Conservation (phyloP, 2,888 invertebrate genomes). For the Lottia gigantea region DNA sequence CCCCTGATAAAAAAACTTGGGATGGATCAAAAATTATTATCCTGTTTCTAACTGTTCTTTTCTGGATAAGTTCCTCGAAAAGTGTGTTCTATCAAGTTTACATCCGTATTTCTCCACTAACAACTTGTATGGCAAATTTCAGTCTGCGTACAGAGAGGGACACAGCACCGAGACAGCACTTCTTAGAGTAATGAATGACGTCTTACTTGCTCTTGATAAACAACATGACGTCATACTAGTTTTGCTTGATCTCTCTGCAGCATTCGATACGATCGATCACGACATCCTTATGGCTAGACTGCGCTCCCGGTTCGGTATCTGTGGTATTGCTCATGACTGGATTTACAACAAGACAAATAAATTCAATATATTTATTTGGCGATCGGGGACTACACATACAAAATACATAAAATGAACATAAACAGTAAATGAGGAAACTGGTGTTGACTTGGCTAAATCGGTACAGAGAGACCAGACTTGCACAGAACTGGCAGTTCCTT, state of each 20-base stretch:
- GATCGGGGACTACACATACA: too few species aligned
- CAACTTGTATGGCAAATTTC: slow-evolving; percentile 5
- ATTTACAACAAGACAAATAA: too few species aligned
- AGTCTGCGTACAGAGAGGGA: not conserved
- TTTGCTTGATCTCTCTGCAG: not conserved
- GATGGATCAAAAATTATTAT: not conserved
- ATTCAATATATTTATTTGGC: too few species aligned
- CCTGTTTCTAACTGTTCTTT: not conserved
- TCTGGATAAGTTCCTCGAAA: not conserved
- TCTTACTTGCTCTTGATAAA: not conserved
- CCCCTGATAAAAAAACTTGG: not conserved
- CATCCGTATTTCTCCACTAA: not conserved
- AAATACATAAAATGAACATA: too few species aligned
- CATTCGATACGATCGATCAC: not conserved
- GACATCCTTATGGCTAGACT: not conserved
- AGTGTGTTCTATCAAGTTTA: not conserved
- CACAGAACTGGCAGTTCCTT: too few species aligned
- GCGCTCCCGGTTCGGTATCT: not conserved
- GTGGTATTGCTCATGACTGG: not conserved
- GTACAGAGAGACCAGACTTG: too few species aligned
- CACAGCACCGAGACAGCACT: slow-evolving; percentile 6
- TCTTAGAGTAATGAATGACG: not conserved
- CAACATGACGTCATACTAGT: slow-evolving; percentile 3
- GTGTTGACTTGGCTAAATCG: too few species aligned
- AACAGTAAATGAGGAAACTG: too few species aligned